phyloP scores from a whole-genome alignment of 2,888 invertebrate genomes.

The Brachyopa scutellaris region DNA sequence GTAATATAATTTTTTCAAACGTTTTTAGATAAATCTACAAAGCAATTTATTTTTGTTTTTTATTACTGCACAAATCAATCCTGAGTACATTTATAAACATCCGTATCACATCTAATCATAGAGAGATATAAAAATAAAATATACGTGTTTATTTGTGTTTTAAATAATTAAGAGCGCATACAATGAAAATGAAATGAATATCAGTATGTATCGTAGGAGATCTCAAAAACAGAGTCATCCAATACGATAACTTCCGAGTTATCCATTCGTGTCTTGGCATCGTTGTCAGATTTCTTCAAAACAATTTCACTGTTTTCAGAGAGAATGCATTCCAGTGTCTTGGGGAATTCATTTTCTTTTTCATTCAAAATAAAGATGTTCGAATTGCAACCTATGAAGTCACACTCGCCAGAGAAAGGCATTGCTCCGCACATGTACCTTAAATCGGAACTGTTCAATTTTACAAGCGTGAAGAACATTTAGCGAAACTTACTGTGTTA shows the following conservation, averaged over 20 bases:
- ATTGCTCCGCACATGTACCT: slow-evolving; percentile 39
- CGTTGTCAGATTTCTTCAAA: neutral
- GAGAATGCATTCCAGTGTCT: slow-evolving; percentile 45
- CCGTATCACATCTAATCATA: no score
- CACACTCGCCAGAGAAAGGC: slow-evolving; percentile 69
- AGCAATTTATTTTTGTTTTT: no score
- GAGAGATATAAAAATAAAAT: slow-evolving; percentile 16
- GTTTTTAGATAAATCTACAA: no score
- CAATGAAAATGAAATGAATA: neutral
- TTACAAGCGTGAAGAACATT: neutral
- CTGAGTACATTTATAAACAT: no score
- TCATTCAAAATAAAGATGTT: slow-evolving; percentile 70
- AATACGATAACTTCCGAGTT: slow-evolving; percentile 45
- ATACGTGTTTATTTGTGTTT: no score
- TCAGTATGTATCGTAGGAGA: slow-evolving; percentile 38
- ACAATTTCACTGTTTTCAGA: slow-evolving; percentile 14
- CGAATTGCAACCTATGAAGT: slow-evolving; percentile 60
- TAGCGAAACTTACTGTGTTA: slow-evolving; percentile 65
- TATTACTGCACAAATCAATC: no score
- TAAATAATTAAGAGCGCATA: neutral
- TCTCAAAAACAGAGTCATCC: slow-evolving; percentile 60
- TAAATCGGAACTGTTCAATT: no score
- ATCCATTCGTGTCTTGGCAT: neutral
- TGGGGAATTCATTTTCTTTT: slow-evolving; percentile 49
- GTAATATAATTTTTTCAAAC: no score